phyloP scores from a whole-genome alignment of 2,113 vertebrate species.

The Cyanoramphus novaezelandiae region DNA sequence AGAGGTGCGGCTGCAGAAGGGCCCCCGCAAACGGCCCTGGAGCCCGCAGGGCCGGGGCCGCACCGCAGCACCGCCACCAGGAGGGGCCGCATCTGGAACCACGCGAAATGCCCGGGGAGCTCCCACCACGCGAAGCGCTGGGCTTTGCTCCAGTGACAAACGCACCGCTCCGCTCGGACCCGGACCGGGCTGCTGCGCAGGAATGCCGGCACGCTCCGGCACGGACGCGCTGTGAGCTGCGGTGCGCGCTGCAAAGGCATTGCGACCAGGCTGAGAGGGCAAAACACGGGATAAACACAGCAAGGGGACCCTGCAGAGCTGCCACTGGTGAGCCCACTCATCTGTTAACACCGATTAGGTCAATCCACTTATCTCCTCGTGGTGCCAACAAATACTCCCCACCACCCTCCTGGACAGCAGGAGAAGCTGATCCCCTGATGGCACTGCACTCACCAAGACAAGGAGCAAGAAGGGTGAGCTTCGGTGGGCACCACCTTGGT shows the following conservation, averaged over 20 bases:
- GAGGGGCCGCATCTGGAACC: too few relatives aligned
- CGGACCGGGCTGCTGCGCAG: accelerated
- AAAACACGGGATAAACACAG: background rate
- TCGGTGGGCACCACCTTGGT: accelerated
- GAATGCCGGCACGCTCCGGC: accelerated
- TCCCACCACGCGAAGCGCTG: accelerated
- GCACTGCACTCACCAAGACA: accelerated
- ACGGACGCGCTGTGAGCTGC: background rate
- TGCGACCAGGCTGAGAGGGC: background rate
- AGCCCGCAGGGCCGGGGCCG: too few relatives aligned
- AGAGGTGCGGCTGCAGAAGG: too few relatives aligned
- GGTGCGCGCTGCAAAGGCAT: background rate
- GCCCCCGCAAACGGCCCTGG: too few relatives aligned
- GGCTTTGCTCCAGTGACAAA: accelerated
- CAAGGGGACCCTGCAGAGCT: background rate
- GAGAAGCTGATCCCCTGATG: accelerated
- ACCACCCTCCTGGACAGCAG: accelerated
- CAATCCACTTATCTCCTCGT: background rate
- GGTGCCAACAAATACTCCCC: background rate
- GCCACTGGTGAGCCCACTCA: background rate
- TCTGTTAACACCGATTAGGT: background rate
- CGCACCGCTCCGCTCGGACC: accelerated
- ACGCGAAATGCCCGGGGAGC: too few relatives aligned
- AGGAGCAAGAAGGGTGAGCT: background rate
- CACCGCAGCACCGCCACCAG: too few relatives aligned